phyloP scores from a whole-genome alignment of 2,113 vertebrate species.

The Procapra przewalskii region DNA sequence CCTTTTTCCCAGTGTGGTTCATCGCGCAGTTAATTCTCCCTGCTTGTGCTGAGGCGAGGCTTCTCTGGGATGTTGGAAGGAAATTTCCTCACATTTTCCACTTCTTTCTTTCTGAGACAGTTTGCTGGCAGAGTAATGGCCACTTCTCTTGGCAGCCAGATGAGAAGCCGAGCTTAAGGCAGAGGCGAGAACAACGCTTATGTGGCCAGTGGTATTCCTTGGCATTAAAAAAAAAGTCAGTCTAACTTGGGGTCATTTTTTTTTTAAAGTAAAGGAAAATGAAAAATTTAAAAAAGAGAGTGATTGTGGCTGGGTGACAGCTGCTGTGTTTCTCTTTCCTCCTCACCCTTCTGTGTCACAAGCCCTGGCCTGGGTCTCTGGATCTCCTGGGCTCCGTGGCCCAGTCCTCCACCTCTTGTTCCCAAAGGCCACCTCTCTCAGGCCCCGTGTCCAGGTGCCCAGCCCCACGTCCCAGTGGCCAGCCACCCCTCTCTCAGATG shows the following conservation, averaged over 20 bases:
- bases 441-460: neutral
- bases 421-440: neutral
- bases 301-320: neutral
- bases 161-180: conserved; percentile 36
- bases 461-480: neutral
- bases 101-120: conserved; percentile 48
- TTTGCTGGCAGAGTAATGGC: conserved; percentile 36
- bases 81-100: conserved; percentile 63
- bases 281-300: neutral
- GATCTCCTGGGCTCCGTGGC: fast-evolving
- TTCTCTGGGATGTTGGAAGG: conserved; percentile 41
- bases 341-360: neutral
- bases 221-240: neutral
- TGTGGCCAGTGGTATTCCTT: neutral
- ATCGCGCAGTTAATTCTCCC: neutral
- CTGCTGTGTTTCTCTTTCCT: neutral
- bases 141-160: conserved; percentile 23
- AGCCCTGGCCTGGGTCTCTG: neutral
- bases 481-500: neutral
- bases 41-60: neutral
- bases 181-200: neutral
- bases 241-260: neutral
- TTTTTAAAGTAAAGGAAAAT: conserved; percentile 26
- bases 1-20: neutral
- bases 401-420: fast-evolving